Evolutionary conservation across 2,113 vertebrate species (phyloP).

Genomic region (Hippocampus zosterae): DNA sequence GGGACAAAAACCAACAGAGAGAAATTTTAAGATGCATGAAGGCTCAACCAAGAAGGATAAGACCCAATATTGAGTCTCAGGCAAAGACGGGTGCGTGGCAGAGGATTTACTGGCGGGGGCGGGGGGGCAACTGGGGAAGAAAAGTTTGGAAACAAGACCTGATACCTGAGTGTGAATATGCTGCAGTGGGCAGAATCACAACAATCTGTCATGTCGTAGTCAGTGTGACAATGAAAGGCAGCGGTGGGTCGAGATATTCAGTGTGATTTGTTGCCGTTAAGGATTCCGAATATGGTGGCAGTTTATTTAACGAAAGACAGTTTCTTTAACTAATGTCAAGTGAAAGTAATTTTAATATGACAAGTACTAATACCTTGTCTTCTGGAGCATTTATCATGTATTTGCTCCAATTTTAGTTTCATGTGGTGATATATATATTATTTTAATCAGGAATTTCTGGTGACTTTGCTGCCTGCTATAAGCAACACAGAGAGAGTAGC

Average conservation of each 20-base stretch:
- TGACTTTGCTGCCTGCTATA: neutral
- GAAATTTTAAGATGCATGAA: constrained; percentile 19
- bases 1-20: constrained; percentile 5
- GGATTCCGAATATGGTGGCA: too few species aligned
- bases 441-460: constrained; percentile 5
- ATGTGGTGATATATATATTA: neutral
- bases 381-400: too few species aligned
- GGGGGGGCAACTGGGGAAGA: neutral
- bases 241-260: too few species aligned
- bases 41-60: constrained; percentile 2
- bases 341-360: too few species aligned
- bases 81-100: neutral
- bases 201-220: neutral
- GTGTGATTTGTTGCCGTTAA: too few species aligned
- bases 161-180: constrained; percentile 17
- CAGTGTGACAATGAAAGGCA: constrained; percentile 18
- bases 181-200: constrained; percentile 16
- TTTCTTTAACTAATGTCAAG: too few species aligned
- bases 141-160: constrained; percentile 11
- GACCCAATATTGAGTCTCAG: neutral
- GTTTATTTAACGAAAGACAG: too few species aligned
- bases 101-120: constrained; percentile 21
- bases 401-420: neutral
- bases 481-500: constrained; percentile 5
- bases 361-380: too few species aligned